Percentiles rank a stretch among this genome's conserved stretches.
Conservation (phyloP, 2,888 invertebrate species). For the Torymus aiolomorphi region DNA sequence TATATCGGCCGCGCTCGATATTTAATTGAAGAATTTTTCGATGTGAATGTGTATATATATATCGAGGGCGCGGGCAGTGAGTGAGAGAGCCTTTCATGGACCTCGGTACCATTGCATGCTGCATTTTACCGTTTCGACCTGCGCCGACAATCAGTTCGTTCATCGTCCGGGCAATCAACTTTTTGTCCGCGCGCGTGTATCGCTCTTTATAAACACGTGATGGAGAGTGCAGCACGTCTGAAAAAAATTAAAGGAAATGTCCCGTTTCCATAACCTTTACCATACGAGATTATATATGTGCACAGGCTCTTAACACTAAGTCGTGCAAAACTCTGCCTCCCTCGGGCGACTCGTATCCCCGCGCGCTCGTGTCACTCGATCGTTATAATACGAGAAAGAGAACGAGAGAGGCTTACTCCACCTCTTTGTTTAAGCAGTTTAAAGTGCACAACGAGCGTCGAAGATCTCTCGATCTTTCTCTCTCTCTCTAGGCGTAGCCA, state of each 20-base stretch:
- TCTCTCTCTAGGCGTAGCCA: slow-evolving; percentile 32
- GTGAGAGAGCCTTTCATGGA: background rate
- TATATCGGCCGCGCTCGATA: background rate
- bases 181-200: too few species aligned
- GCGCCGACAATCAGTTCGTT: too few species aligned
- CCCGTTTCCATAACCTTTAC: too few species aligned
- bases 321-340: too few species aligned
- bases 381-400: background rate
- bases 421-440: slow-evolving; percentile 25
- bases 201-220: too few species aligned
- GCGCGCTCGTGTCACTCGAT: slow-evolving; percentile 17
- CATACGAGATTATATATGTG: too few species aligned
- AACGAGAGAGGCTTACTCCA: background rate
- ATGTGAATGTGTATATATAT: background rate
- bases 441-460: background rate
- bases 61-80: background rate
- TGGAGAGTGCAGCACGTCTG: too few species aligned
- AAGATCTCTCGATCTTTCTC: slow-evolving; percentile 33
- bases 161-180: too few species aligned
- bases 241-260: too few species aligned
- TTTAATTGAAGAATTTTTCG: slow-evolving; percentile 4
- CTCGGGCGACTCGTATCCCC: too few species aligned
- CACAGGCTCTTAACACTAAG: too few species aligned
- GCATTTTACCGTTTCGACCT: too few species aligned
- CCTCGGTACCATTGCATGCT: background rate